phyloP scores from a whole-genome alignment of 2,888 invertebrate species.

The Elegia similella region DNA sequence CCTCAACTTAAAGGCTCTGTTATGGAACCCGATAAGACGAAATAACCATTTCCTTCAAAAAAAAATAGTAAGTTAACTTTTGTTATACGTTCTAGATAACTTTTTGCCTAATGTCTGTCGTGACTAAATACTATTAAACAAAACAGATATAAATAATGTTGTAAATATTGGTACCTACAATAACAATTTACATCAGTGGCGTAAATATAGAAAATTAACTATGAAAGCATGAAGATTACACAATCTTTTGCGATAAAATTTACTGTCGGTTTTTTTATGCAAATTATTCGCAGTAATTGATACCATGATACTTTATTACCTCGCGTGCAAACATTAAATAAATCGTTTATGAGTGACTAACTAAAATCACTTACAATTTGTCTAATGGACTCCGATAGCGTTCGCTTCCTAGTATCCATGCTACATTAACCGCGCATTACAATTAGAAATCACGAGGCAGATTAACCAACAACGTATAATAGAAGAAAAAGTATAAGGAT shows the following conservation, averaged over 20 bases:
- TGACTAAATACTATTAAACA: slow-evolving; percentile 9
- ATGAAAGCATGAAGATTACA: slow-evolving; percentile 18
- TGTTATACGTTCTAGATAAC: background rate
- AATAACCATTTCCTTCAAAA: background rate
- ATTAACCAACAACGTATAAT: slow-evolving; percentile 8
- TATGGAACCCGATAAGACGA: too few relatives aligned
- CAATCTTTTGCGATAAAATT: slow-evolving; percentile 25
- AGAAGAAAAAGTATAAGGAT: slow-evolving; percentile 2
- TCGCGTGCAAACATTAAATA: slow-evolving; percentile 71
- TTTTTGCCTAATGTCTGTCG: slow-evolving; percentile 4
- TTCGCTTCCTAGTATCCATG: slow-evolving; percentile 50
- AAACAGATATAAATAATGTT: slow-evolving; percentile 9
- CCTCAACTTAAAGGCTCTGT: too few relatives aligned
- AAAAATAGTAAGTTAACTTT: background rate
- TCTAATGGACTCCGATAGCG: slow-evolving; percentile 56
- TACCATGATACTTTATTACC: slow-evolving; percentile 47
- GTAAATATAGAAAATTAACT: slow-evolving; percentile 10
- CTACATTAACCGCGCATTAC: slow-evolving; percentile 35
- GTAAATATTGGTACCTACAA: slow-evolving; percentile 4
- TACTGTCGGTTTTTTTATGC: slow-evolving; percentile 42
- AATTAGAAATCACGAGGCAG: slow-evolving; percentile 41
- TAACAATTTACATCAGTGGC: slow-evolving; percentile 1
- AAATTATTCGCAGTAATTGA: slow-evolving; percentile 60
- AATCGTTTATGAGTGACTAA: slow-evolving; percentile 58
- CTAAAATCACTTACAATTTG: slow-evolving; percentile 57